Percentiles rank a stretch among this genome's conserved stretches.
Evolutionary conservation across 2,113 vertebrate genomes (phyloP).

Genomic region (Brachirus orientalis): DNA sequence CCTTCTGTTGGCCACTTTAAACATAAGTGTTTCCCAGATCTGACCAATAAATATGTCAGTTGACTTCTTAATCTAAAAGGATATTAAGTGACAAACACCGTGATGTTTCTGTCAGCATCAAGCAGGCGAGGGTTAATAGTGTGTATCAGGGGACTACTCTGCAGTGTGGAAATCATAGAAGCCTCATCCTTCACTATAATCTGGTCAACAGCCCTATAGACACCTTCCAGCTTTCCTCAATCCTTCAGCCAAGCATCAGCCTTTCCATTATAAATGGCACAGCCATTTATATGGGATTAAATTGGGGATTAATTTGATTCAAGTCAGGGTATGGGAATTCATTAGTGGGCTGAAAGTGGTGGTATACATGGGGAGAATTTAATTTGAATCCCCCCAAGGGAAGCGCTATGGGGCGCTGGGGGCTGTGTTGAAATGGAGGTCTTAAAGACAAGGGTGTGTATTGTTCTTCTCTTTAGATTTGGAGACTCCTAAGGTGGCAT

Average conservation of each 20-base stretch:
- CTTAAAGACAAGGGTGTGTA: constrained; percentile 61
- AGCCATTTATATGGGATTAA: constrained; percentile 83
- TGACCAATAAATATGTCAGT: constrained; percentile 80
- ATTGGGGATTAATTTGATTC: constrained; percentile 82
- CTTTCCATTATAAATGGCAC: constrained; percentile 76
- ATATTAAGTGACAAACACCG: constrained; percentile 87
- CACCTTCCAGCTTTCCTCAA: constrained; percentile 73
- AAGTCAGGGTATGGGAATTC: constrained; percentile 80
- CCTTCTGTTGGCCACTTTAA: constrained; percentile 78
- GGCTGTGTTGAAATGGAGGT: constrained; percentile 54
- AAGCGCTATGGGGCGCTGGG: constrained; percentile 48
- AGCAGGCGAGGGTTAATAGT: constrained; percentile 87
- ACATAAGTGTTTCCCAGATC: constrained; percentile 78
- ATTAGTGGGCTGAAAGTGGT: constrained; percentile 73
- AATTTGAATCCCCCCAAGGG: constrained; percentile 75
- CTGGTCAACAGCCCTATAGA: constrained; percentile 73
- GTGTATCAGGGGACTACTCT: constrained; percentile 83
- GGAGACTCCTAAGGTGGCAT: constrained; percentile 46
- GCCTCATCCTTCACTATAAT: constrained; percentile 78
- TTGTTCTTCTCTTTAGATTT: constrained; percentile 58
- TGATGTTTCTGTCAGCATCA: constrained; percentile 83
- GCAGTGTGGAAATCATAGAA: constrained; percentile 61
- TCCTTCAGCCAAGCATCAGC: constrained; percentile 71
- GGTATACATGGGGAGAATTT: constrained; percentile 77
- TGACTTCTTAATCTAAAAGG: constrained; percentile 86